phyloP scores from a whole-genome alignment of 2,888 invertebrate genomes.

The Dusona sp. region DNA sequence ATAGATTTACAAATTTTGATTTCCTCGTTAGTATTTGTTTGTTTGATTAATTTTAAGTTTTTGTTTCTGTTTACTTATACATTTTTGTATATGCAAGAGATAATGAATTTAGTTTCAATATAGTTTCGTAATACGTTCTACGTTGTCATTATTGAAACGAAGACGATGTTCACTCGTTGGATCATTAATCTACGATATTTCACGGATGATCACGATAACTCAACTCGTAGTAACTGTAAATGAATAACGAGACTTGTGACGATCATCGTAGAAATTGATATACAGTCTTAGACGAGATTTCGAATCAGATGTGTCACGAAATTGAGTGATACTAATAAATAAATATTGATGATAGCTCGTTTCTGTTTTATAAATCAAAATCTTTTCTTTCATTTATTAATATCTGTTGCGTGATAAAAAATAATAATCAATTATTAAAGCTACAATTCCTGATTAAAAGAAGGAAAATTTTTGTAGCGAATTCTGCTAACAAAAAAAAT shows the following conservation, averaged over 20 bases:
- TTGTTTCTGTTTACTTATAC: background rate
- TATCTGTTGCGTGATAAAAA: background rate
- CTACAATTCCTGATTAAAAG: background rate
- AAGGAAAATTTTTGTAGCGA: background rate
- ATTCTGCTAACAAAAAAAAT: background rate
- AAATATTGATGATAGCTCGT: background rate
- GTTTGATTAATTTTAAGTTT: background rate
- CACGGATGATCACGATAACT: background rate
- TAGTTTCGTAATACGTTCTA: background rate
- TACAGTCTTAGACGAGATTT: background rate
- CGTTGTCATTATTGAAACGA: background rate
- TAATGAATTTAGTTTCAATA: background rate
- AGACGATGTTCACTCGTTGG: background rate
- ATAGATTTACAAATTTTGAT: too few species aligned
- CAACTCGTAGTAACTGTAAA: background rate
- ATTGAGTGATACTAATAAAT: background rate
- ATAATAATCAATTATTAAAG: background rate
- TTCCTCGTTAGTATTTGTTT: background rate
- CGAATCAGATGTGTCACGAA: background rate
- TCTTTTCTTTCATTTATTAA: background rate
- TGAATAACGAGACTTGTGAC: background rate
- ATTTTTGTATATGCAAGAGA: background rate
- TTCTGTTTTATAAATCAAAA: background rate
- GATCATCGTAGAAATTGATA: background rate
- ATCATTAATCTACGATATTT: slow-evolving; percentile 11